These are phyloP conservation scores for Diceros bicornis DNA, from an alignment of 2,797 vertebrate species.

Conservation along the genomic window DNA sequence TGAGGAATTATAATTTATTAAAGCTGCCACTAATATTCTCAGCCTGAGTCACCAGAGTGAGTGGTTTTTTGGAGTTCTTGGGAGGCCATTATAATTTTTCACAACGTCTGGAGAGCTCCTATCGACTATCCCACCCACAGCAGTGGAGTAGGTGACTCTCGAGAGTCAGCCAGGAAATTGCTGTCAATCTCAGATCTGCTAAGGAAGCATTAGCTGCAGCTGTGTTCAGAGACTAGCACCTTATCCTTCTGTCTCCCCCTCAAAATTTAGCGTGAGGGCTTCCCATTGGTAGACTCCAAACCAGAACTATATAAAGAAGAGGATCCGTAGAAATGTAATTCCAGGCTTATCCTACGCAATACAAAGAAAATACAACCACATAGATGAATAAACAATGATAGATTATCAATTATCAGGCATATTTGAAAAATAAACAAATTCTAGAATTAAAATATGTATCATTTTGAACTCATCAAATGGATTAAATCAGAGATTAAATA, in stretches of 20 bases:
- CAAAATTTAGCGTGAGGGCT: not conserved
- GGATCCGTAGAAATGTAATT: not conserved
- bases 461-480: not conserved
- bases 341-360: not conserved
- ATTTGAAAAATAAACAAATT: conserved; percentile 17
- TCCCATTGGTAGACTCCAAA: not conserved
- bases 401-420: not conserved
- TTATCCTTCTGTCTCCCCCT: not conserved
- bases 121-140: not conserved
- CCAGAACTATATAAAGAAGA: not conserved
- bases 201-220: not conserved
- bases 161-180: not conserved
- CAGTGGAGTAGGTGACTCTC: not conserved
- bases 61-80: not conserved
- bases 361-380: not conserved
- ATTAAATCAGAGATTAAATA: not conserved
- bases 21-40: not conserved
- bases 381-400: not conserved
- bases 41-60: not conserved
- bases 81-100: not conserved
- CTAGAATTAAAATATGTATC: not conserved
- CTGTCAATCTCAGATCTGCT: not conserved
- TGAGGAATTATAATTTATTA: not conserved
- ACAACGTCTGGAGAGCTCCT: not conserved
- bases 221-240: not conserved